Evolutionary conservation across 1,140 invertebrate genomes (phyloP).

Genomic region (Sinella curviseta): DNA sequence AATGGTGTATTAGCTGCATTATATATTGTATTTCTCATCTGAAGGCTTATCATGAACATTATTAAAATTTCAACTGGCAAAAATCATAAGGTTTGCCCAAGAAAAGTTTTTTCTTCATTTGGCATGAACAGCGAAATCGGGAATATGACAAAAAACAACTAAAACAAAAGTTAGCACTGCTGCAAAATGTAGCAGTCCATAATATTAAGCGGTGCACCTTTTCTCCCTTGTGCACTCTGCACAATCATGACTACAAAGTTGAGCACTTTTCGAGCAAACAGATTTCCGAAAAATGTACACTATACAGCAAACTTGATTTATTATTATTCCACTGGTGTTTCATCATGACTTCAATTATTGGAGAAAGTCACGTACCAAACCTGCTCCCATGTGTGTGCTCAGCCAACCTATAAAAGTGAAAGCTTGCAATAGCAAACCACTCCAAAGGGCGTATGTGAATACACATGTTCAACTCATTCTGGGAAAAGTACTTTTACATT

Average conservation of each 20-base stretch:
- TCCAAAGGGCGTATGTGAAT: neutral
- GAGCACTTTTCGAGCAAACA: neutral
- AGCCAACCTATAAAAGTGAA: slow-evolving; percentile 8
- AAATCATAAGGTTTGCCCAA: no score
- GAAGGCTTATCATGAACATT: no score
- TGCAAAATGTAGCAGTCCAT: no score
- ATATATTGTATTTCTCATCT: no score
- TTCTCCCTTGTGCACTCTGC: no score
- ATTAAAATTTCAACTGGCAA: no score
- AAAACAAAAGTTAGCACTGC: no score
- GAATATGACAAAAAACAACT: no score
- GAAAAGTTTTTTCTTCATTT: no score
- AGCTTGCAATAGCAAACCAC: neutral
- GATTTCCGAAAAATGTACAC: neutral
- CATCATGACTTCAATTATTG: slow-evolving; percentile 12
- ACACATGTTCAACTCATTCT: neutral
- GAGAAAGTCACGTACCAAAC: slow-evolving; percentile 8
- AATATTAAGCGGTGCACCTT: no score
- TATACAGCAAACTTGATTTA: neutral
- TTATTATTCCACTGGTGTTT: slow-evolving; percentile 1
- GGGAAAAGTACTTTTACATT: neutral
- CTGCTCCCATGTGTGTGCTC: neutral
- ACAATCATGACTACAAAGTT: neutral
- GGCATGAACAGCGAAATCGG: no score
- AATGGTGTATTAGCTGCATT: no score